Evolutionary conservation across 2,888 invertebrate species (phyloP).

Genomic region (Dysmachus trigonus): DNA sequence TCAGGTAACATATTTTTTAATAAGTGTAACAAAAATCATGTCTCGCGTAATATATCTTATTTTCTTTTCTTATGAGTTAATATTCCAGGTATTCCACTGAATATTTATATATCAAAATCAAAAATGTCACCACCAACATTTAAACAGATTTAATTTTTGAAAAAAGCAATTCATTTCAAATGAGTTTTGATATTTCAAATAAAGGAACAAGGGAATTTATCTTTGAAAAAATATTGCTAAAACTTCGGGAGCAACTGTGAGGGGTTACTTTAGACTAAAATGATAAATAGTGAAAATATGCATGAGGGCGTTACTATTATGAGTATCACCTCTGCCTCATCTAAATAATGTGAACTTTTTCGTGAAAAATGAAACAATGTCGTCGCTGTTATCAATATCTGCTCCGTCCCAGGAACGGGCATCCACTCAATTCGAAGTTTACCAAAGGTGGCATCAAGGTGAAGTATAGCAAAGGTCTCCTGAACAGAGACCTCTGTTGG

Average conservation of each 20-base stretch:
- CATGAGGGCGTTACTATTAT: neutral
- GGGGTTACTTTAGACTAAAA: neutral
- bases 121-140: too few relatives aligned
- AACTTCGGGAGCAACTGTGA: neutral
- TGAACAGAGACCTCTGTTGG: neutral
- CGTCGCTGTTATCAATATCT: neutral
- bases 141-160: too few relatives aligned
- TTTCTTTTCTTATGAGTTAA: too few relatives aligned
- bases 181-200: too few relatives aligned
- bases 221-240: neutral
- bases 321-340: neutral
- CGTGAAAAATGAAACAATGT: neutral
- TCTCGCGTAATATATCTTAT: too few relatives aligned
- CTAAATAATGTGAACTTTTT: neutral
- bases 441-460: neutral
- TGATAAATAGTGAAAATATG: neutral
- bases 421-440: neutral
- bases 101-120: too few relatives aligned
- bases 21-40: too few relatives aligned
- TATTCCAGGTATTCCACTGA: too few relatives aligned
- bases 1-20: too few relatives aligned
- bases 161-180: too few relatives aligned
- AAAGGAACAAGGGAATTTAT: neutral
- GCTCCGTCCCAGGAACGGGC: neutral
- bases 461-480: neutral